Evolutionary conservation across 2,888 invertebrate genomes (phyloP).

Genomic region (Thecocarcelia acutangulata): DNA sequence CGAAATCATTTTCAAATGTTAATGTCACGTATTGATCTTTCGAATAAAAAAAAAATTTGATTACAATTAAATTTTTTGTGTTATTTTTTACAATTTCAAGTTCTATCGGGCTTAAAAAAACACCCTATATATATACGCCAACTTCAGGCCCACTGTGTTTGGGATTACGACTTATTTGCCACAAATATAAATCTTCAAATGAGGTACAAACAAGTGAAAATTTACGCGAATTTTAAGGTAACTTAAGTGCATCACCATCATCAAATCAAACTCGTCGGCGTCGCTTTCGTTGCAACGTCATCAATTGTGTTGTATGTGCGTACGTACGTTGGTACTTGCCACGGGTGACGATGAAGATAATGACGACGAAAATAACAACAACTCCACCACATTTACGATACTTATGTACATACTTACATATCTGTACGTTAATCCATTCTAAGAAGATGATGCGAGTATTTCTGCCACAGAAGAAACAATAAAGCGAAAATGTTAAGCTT

Average conservation of each 20-base stretch:
- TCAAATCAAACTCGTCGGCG: slow-evolving; percentile 33
- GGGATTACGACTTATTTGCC: slow-evolving; percentile 42
- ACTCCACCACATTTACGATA: background rate
- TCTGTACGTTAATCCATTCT: slow-evolving; percentile 66
- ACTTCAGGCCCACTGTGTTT: slow-evolving; percentile 5
- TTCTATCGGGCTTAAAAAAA: no score
- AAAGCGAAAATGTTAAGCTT: slow-evolving; percentile 66
- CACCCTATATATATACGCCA: no score
- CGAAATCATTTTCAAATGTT: no score
- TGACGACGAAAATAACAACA: slow-evolving; percentile 1
- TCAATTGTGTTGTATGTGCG: slow-evolving; percentile 31
- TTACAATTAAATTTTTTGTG: no score
- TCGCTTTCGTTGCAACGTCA: slow-evolving; percentile 34
- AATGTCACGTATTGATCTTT: no score
- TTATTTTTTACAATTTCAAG: no score
- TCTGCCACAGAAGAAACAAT: slow-evolving; percentile 41
- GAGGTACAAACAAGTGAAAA: slow-evolving; percentile 68
- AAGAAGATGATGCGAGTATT: slow-evolving; percentile 67
- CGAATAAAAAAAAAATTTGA: no score
- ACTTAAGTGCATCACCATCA: slow-evolving; percentile 56
- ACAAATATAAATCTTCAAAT: slow-evolving; percentile 56
- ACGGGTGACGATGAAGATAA: slow-evolving; percentile 56
- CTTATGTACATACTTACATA: slow-evolving; percentile 44
- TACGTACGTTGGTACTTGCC: slow-evolving; percentile 30
- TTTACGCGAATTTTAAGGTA: slow-evolving; percentile 67